Conservation (phyloP, 2,888 invertebrate species). For the Flexamia atlantica region DNA sequence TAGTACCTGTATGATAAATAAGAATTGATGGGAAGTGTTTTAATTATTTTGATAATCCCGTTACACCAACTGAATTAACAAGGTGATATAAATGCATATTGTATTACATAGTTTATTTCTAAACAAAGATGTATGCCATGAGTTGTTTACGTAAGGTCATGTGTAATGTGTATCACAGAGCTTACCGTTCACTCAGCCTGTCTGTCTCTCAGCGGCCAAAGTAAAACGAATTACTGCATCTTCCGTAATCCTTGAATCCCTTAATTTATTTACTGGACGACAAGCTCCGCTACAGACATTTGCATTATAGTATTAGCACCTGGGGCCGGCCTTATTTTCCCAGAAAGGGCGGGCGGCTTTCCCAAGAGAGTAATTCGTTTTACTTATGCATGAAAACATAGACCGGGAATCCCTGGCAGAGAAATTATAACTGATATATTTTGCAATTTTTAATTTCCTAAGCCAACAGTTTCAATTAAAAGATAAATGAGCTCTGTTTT, state of each 20-base stretch:
- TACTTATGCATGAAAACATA: slow-evolving; percentile 60
- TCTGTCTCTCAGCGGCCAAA: slow-evolving; percentile 42
- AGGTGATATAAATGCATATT: too few species aligned
- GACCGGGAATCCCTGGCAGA: slow-evolving; percentile 40
- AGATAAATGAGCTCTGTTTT: slow-evolving; percentile 54
- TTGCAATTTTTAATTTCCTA: slow-evolving; percentile 55
- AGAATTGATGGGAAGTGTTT: too few species aligned
- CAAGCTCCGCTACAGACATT: slow-evolving; percentile 42
- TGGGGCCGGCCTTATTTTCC: slow-evolving; percentile 43
- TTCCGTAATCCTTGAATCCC: slow-evolving; percentile 58
- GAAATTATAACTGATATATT: slow-evolving; percentile 58
- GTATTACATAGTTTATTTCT: too few species aligned
- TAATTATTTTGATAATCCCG: too few species aligned
- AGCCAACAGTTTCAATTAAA: slow-evolving; percentile 58
- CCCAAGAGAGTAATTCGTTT: slow-evolving; percentile 59
- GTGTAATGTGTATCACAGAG: slow-evolving; percentile 6
- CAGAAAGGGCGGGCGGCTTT: slow-evolving; percentile 29
- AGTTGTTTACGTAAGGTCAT: neutral
- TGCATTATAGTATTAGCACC: slow-evolving; percentile 59
- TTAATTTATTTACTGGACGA: slow-evolving; percentile 58
- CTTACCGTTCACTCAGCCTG: slow-evolving; percentile 22
- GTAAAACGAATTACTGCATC: slow-evolving; percentile 58
- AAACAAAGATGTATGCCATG: neutral
- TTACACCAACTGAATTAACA: too few species aligned
- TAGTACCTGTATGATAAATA: too few species aligned